Evolutionary conservation across 2,113 vertebrate species (phyloP).

Genomic region (Microtus oregoni): DNA sequence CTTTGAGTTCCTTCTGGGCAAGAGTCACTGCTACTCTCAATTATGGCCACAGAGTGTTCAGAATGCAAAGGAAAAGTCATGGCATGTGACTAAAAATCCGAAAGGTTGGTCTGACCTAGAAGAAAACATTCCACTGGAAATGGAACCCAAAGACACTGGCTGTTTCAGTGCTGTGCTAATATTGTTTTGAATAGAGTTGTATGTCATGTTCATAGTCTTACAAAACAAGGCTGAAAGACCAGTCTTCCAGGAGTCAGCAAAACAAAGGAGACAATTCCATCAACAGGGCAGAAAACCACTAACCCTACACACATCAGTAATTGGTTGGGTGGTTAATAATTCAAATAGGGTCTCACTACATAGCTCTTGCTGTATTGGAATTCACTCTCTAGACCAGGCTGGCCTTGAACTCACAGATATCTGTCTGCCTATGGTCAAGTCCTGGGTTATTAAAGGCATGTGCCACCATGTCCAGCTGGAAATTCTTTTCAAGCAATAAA

Average conservation of each 20-base stretch:
- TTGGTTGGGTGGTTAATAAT: background rate
- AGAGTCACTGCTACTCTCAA: slow-evolving; percentile 3
- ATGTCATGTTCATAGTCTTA: slow-evolving; percentile 17
- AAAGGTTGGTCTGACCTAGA: slow-evolving; percentile 38
- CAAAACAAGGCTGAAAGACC: slow-evolving; percentile 54
- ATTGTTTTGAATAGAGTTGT: slow-evolving; percentile 41
- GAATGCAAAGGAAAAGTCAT: slow-evolving; percentile 35
- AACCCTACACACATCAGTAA: background rate
- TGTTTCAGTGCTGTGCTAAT: slow-evolving; percentile 49
- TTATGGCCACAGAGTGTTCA: background rate
- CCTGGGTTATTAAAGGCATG: background rate
- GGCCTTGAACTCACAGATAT: background rate
- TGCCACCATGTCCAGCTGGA: background rate
- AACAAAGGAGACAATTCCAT: background rate
- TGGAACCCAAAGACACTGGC: slow-evolving; percentile 48
- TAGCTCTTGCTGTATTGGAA: background rate
- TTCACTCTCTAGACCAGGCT: background rate
- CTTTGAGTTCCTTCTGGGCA: slow-evolving; percentile 6
- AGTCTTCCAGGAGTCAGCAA: slow-evolving; percentile 37
- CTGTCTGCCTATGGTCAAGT: background rate
- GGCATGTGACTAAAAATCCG: background rate
- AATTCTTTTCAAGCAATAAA: background rate
- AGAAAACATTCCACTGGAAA: slow-evolving; percentile 27
- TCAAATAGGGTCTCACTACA: background rate
- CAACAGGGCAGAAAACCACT: slow-evolving; percentile 9